phyloP scores from a whole-genome alignment of 2,888 invertebrate genomes.

The Psococerastis gibbosa region DNA sequence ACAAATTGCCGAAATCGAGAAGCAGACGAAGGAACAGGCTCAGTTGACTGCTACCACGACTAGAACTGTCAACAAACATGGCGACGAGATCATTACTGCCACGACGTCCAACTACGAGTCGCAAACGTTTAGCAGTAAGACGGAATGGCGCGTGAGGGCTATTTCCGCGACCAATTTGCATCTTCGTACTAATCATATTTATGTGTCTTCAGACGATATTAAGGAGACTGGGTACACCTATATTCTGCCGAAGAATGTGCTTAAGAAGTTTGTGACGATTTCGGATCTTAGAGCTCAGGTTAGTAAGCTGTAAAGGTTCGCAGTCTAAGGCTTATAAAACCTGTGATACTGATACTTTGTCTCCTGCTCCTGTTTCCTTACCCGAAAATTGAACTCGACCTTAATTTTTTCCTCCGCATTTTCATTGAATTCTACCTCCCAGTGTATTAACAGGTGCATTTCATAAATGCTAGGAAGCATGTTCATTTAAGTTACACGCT shows the following conservation, averaged over 20 bases:
- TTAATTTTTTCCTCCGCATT: no score
- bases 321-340: no score
- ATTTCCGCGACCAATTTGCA: slow-evolving; percentile 96
- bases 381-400: no score
- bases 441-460: no score
- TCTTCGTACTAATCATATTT: slow-evolving; percentile 95
- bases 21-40: slow-evolving; percentile 97
- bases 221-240: slow-evolving; percentile 98
- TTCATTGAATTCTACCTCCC: no score
- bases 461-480: no score
- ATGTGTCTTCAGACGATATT: slow-evolving; percentile 97
- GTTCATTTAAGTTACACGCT: no score
- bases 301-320: no score
- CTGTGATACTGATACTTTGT: no score
- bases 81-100: slow-evolving; percentile 97
- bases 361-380: no score
- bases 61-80: slow-evolving; percentile 95
- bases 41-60: slow-evolving; percentile 98
- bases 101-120: slow-evolving; percentile 99
- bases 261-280: slow-evolving; percentile 98
- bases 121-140: slow-evolving; percentile 94
- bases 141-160: slow-evolving; percentile 96
- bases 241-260: slow-evolving; percentile 83
- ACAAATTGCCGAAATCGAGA: slow-evolving; percentile 99
- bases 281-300: slow-evolving; percentile 93